phyloP scores from a whole-genome alignment of 2,113 vertebrate species.

The Crypturellus undulatus region DNA sequence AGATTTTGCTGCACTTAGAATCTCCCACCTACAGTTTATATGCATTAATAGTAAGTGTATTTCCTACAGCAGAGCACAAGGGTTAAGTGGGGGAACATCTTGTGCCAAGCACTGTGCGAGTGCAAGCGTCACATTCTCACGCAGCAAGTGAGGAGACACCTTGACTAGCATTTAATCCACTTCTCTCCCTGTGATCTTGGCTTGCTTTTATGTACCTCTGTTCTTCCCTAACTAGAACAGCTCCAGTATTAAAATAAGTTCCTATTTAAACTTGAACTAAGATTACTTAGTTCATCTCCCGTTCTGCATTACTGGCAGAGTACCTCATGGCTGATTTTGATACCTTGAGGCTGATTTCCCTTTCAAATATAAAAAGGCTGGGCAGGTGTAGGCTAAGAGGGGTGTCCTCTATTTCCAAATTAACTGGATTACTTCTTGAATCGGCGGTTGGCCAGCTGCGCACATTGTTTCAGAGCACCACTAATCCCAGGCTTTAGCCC shows the following conservation, averaged over 20 bases:
- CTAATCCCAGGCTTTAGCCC: constrained; percentile 61
- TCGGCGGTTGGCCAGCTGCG: constrained; percentile 13
- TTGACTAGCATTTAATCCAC: background rate
- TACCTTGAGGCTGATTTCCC: background rate
- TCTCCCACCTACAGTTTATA: background rate
- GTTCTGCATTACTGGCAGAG: background rate
- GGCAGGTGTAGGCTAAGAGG: background rate
- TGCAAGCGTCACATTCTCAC: background rate
- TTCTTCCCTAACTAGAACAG: background rate
- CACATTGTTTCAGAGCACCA: constrained; percentile 52
- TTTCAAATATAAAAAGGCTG: background rate
- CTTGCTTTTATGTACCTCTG: background rate
- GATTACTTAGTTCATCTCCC: background rate
- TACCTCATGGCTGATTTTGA: background rate
- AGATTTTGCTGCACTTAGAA: background rate
- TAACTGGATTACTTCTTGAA: constrained; percentile 51
- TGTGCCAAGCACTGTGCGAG: background rate
- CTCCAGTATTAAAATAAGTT: background rate
- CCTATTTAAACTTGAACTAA: background rate
- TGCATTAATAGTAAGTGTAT: fast-evolving
- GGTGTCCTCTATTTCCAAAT: constrained; percentile 7
- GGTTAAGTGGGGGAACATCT: background rate
- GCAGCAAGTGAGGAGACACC: background rate
- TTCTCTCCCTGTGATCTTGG: background rate
- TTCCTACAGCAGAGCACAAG: background rate